phyloP scores from a whole-genome alignment of 2,113 vertebrate species.

The Archilochus colubris region DNA sequence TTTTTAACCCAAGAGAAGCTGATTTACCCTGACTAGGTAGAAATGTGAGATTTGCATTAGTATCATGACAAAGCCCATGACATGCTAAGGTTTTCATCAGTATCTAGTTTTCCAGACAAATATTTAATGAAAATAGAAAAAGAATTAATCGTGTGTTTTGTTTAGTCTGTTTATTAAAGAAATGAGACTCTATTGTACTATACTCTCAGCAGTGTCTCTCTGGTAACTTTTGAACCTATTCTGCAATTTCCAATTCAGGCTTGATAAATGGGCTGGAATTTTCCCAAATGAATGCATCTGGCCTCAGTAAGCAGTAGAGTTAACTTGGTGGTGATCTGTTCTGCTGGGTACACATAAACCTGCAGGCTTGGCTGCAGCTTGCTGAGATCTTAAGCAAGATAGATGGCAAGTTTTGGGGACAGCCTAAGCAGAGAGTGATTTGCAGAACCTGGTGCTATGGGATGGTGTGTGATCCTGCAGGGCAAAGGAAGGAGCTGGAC shows the following conservation, averaged over 20 bases:
- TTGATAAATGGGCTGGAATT: not conserved
- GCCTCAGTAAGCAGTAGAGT: not conserved
- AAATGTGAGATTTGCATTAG: not conserved
- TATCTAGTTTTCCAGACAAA: not conserved
- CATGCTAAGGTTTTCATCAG: not conserved
- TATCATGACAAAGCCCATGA: not conserved
- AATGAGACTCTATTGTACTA: not conserved
- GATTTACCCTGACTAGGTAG: not conserved
- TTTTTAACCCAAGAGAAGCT: not conserved
- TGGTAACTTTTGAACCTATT: not conserved
- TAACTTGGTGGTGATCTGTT: not conserved
- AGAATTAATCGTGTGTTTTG: not conserved
- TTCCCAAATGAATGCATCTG: not conserved
- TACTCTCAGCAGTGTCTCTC: not conserved
- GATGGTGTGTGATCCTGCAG: not conserved
- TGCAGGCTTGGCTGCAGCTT: not conserved
- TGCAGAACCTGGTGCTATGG: not conserved
- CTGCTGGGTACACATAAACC: not conserved
- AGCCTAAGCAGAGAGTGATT: accelerated
- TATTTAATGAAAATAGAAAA: not conserved
- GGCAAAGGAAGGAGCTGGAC: not conserved
- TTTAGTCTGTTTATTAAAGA: not conserved
- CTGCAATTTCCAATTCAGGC: not conserved
- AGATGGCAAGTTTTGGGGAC: not conserved
- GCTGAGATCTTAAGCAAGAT: not conserved